Percentiles rank a stretch among this genome's conserved stretches.
These are phyloP conservation scores for Hydractinia echinata DNA, from an alignment of 30 jellyfish, hydroid and myxozoan genomes.

Conservation along the genomic window DNA sequence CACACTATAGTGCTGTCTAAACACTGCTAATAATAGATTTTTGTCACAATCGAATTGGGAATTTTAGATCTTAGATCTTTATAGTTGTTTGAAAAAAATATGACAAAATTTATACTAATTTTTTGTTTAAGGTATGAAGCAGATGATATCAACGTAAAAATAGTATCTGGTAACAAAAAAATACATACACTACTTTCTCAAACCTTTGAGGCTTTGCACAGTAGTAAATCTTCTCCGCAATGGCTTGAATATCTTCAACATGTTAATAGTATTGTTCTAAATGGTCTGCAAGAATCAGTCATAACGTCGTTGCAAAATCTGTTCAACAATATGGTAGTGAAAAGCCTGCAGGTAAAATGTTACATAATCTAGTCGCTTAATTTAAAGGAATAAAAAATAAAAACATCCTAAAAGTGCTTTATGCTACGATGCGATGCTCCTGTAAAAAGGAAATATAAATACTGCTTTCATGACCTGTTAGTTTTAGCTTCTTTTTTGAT, in stretches of 20 bases:
- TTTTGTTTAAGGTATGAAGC: not conserved
- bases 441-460: too few relatives aligned
- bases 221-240: constrained; percentile 68
- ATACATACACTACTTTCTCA: constrained; percentile 45
- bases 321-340: constrained; percentile 41
- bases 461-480: too few relatives aligned
- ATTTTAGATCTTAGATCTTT: too few relatives aligned
- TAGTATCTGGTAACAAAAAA: constrained; percentile 40
- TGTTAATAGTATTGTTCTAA: constrained; percentile 37
- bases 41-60: too few relatives aligned
- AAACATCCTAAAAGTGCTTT: not conserved
- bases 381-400: not conserved
- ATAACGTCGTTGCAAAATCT: constrained; percentile 40
- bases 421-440: too few relatives aligned
- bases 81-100: too few relatives aligned
- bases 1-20: too few relatives aligned
- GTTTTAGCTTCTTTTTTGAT: too few relatives aligned
- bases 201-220: constrained; percentile 51
- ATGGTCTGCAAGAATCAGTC: constrained; percentile 51
- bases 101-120: not conserved
- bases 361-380: too few relatives aligned
- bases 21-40: too few relatives aligned
- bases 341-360: not conserved
- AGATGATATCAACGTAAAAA: constrained; percentile 3
- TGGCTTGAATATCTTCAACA: constrained; percentile 50